Evolutionary conservation across 1,140 invertebrate genomes (phyloP), one percentile per base, ranked within the genome.

Genomic region (Tetramorium alpestre): DNA sequence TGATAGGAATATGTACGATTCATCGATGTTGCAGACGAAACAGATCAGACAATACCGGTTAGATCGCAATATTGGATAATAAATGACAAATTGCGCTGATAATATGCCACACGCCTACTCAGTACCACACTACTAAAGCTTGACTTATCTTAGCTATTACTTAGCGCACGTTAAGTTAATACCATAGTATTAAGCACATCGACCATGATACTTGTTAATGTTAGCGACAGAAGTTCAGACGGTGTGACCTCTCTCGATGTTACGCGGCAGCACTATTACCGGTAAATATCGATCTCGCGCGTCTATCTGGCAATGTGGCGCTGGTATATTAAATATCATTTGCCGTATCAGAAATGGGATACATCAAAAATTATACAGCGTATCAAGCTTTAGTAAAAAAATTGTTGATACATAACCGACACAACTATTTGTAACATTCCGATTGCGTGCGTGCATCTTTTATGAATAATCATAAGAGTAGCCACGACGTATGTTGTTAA

Each of bases 101-200:
- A 73, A 84, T 84, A 75, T 13, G 41, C 80, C 51, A 82, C 54
- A 73, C 67, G 80, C 69, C 69, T 84, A 84, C 69, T 84, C 54
- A 84, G 69, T 84, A 84, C 41, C 25, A 60, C 54, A 44, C 69
- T 72, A 33, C 65, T 49, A 72, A 49, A 51, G 49, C 78, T 84
- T 75, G 80, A 84, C 80, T 84, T 84, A 84, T 84, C 80, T 84
- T 47, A 22, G 80, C 69, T 75, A 84, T 84, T 84, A 84, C 69
- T 84, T 84, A 84, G 80, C 47, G 80, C 80, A 84, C 80, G 80
- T 84, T 84, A 80, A 80, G 77, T 80, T 80, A 84, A 84, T 84
- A 73, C 69, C 69, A 84, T 84, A 73, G 69, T 73, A 84, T 84
- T 84, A 84, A 60, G 80, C 16, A 60, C 69, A 84, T 84, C 80